phyloP scores from a whole-genome alignment of 37 sponge, comb jelly and placozoan genomes.

The Theonella swinhoei region DNA sequence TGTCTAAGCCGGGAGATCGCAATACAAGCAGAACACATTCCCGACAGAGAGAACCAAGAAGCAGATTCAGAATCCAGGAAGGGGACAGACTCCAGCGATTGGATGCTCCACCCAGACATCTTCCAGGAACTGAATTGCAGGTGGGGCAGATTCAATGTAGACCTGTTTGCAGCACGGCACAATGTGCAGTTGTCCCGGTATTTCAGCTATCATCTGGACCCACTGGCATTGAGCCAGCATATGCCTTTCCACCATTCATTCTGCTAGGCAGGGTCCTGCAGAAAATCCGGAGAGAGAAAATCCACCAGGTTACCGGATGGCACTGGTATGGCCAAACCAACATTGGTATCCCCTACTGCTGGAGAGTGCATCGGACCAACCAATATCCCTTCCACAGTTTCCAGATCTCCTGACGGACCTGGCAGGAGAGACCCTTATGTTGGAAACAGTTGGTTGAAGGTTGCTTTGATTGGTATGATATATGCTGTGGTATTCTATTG shows the following conservation, averaged over 20 bases:
- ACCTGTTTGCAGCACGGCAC: conserved; percentile 34
- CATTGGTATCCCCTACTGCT: background rate
- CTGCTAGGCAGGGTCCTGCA: background rate
- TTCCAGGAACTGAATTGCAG: background rate
- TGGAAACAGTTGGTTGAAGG: too few relatives aligned
- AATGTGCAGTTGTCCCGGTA: conserved; percentile 17
- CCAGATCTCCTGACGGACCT: background rate
- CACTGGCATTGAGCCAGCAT: conserved; percentile 8
- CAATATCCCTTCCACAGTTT: background rate
- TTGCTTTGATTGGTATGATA: too few relatives aligned
- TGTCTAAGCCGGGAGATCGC: conserved; percentile 24
- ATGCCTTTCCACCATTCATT: conserved; percentile 12
- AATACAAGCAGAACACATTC: conserved; percentile 24
- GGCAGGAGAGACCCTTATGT: background rate
- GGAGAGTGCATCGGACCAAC: background rate
- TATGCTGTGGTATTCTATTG: too few relatives aligned
- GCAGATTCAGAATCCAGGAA: conserved; percentile 33
- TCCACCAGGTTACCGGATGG: background rate
- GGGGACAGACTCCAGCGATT: background rate
- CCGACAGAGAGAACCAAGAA: conserved; percentile 7
- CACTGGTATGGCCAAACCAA: background rate
- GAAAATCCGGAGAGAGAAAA: conserved; percentile 19
- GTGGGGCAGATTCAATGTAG: conserved; percentile 15
- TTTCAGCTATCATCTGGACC: conserved; percentile 33
- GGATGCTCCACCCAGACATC: conserved; percentile 11